Base-by-base conservation (phyloP, 2,113 vertebrate genomes). In the Labrus mixtus region DNA sequence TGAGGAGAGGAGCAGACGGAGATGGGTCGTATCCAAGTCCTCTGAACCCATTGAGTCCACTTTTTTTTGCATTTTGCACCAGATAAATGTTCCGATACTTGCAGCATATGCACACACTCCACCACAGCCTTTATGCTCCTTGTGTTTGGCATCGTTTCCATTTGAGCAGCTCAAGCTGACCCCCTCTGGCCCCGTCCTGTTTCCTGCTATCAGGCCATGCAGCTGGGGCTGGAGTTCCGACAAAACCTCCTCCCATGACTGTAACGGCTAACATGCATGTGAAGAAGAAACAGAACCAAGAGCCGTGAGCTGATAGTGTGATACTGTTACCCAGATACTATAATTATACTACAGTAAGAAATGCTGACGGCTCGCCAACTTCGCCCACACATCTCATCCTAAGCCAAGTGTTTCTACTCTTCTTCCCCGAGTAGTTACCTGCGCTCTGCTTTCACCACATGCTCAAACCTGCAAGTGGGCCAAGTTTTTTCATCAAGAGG, bases 191-290 rank as follows among this genome's bases (percentile, higher is more conserved):
- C 58, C 36, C 60, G 37, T 84, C 50, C 22, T 37, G 45, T 45
- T 81, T 67, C 45, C 51, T 73, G 60, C 75, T 79, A 65, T 81
- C 43, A 13, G 56, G 43, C 67, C 45, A 55, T 58, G 61, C 79
- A 89, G 78, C 72, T 85, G 76, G 68, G 33, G 39, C 54, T 0
- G 41, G 64, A 51, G 46, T 71, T 73, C 43, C 36, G 67, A 72
- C 60, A n/a, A 37, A 77, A 37, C 39, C 72, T 0, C 43, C 48
- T 43, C 6, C 25, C 29, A 33, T 0, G 2, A 78, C 72, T 50
- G 36, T 46, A 29, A 60, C 23, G 53, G 46, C 72, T 75, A 78
- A 56, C 63, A 76, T 56, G 71, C 62, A 69, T 72, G 78, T 67
- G 59, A 53, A 54, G 54, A 83, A 67, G 50, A 57, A 77, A 75